These are phyloP conservation scores for Zaprionus ghesquierei DNA, from an alignment of 1,140 invertebrate species.

Conservation along the genomic window DNA sequence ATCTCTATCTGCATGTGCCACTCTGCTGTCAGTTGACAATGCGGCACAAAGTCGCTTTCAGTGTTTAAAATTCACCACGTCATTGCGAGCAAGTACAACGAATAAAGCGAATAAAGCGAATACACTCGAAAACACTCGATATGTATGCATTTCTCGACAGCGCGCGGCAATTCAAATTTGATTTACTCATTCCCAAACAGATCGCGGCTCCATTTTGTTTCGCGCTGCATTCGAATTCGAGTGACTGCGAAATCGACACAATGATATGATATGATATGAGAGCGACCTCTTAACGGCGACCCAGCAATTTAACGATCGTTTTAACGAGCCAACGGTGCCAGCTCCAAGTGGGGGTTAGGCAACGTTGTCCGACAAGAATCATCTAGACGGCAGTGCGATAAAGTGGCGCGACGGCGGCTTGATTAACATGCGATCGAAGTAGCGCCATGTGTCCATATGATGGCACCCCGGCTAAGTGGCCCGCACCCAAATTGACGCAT, in stretches of 20 bases:
- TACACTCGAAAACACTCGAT: conserved; percentile 38
- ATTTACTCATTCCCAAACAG: conserved; percentile 58
- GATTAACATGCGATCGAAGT: background rate
- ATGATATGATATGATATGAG: background rate
- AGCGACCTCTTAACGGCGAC: background rate
- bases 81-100: conserved; percentile 24
- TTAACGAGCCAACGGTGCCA: background rate
- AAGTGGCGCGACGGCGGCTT: background rate
- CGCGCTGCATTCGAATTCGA: conserved; percentile 8
- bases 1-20: background rate
- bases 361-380: background rate
- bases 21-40: background rate
- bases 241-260: conserved; percentile 9
- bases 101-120: background rate
- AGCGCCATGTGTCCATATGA: background rate
- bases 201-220: conserved; percentile 30
- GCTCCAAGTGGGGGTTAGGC: background rate
- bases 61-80: conserved; percentile 63
- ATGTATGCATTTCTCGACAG: conserved; percentile 48
- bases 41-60: background rate
- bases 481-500: background rate
- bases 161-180: conserved; percentile 15
- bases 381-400: background rate
- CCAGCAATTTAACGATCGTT: background rate
- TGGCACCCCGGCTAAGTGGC: background rate